Evolutionary conservation across 2,888 invertebrate species (phyloP).

Genomic region (Nebria brevicollis): DNA sequence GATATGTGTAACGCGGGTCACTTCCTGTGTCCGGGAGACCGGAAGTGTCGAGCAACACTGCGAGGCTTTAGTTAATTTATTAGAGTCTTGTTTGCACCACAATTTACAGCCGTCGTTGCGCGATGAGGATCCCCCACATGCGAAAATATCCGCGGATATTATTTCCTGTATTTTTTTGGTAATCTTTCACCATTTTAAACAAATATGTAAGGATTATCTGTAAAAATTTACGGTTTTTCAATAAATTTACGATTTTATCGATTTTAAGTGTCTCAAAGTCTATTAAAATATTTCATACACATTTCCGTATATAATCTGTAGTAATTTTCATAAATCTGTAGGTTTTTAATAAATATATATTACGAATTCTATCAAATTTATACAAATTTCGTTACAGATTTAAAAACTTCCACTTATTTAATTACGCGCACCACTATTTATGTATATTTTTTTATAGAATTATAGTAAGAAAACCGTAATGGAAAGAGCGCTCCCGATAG

Average conservation of each 20-base stretch:
- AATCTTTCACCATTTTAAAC: too few species aligned
- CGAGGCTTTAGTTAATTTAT: conserved; percentile 80
- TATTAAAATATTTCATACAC: too few species aligned
- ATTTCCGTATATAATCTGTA: too few species aligned
- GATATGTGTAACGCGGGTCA: conserved; percentile 91
- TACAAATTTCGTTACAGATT: too few species aligned
- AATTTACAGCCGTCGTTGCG: conserved; percentile 81
- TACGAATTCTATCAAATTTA: neutral
- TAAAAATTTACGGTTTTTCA: too few species aligned
- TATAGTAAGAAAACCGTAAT: conserved; percentile 78
- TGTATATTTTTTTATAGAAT: conserved; percentile 66
- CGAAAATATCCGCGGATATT: conserved; percentile 95
- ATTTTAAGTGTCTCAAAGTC: too few species aligned
- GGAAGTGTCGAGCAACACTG: conserved; percentile 88
- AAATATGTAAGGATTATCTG: too few species aligned
- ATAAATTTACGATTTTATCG: too few species aligned
- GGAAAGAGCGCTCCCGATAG: conserved; percentile 87
- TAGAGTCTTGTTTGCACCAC: conserved; percentile 90
- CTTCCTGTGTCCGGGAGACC: conserved; percentile 91
- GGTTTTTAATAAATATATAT: neutral
- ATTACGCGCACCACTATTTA: neutral
- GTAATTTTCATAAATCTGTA: too few species aligned
- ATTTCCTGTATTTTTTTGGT: conserved; percentile 93
- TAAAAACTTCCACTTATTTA: too few species aligned
- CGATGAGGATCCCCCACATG: conserved; percentile 94